Base-by-base conservation (phyloP, 2,888 invertebrate species). In the Cartodere bifasciata region DNA sequence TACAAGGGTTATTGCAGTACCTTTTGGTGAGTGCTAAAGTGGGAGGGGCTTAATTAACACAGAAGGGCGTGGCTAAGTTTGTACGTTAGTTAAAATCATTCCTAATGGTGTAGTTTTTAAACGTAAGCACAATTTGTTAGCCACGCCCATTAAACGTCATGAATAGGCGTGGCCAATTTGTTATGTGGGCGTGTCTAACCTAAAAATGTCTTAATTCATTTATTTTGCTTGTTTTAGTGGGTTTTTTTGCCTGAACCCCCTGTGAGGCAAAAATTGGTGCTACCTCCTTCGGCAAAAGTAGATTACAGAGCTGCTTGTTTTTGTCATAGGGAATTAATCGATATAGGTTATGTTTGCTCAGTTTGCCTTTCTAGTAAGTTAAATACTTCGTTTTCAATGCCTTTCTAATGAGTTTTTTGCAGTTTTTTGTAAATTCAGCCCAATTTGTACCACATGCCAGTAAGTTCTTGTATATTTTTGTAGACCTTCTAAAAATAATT, bases 291-390 rank as follows among this genome's bases (percentile, higher is more conserved):
- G 1, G 82, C 82, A 0, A 83, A 87, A 45, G 91, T 97, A 4
- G 94, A 95, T 62, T 95, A 95, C 62, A 68, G 95, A 44, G 94
- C 97, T 3, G 92, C 95, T 0, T 97, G 97, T 61, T 97, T 97
- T 66, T 98, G 97, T 52, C 97, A 97, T 57, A 68, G 92, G 13
- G 86, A 88, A 48, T 70, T 97, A 20, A 84, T 97, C 36, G 92
- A 94, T 53, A 81, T 95, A 46, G 97, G 95, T 39, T 95, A 84
- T 58, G 95, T 97, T 12, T 98, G 97, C 63, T 97, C 95, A 4
- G 88, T 95, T 31, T 97, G 97, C 58, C 67, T 98, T 23, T 94
- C 94, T 42, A 87, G 87, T 86, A 56, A 70, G 76, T 14, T 14
- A 6, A 15, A 27, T 13, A 12, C 6, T 11, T 15, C 12, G 22